Base-by-base conservation (phyloP, 1,140 invertebrate species). In the Caenorhabditis briggsae region DNA sequence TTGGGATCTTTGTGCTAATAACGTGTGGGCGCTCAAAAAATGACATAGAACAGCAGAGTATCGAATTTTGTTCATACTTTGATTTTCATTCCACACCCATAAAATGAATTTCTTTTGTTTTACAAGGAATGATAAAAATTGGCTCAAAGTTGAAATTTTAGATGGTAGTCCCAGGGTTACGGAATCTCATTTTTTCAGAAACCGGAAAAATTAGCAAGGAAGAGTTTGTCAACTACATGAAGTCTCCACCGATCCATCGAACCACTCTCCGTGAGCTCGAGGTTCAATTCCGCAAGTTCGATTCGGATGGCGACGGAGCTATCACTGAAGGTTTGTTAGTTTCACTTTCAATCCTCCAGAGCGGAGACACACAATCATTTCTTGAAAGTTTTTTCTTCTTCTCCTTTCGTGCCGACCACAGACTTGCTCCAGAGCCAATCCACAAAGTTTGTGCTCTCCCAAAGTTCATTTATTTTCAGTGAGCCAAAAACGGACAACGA, bases 151-250 rank as follows among this genome's bases (percentile, higher is more conserved):
- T n/a, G n/a, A n/a, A n/a, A n/a, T n/a, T n/a, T n/a, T n/a, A n/a
- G n/a, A n/a, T n/a, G n/a, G n/a, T n/a, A n/a, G n/a, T n/a, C n/a
- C n/a, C n/a, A n/a, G n/a, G n/a, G n/a, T n/a, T n/a, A n/a, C n/a
- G n/a, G n/a, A 53, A 2, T 53, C 6, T 53, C 23, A 58, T 20
- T 6, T 50, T 86, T 91, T 85, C 85, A 91, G 90, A 91, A 43
- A 87, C 88, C 12, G 91, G 91, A 18, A 91, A 91, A 88, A 91
- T 91, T 48, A 89, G 89, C 85, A 92, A 91, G 85, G 88, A 90
- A 82, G 90, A 91, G 18, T 91, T 91, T 61, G 88, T 91, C 23
- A 88, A 87, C 18, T 91, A 92, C 86, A 89, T 91, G 88, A 88
- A 87, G 20, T 82, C 83, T 25, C 91, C 91, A 14, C 87, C 89